phyloP scores from a whole-genome alignment of 1,140 invertebrate genomes.

The Cecropterus lyciades region DNA sequence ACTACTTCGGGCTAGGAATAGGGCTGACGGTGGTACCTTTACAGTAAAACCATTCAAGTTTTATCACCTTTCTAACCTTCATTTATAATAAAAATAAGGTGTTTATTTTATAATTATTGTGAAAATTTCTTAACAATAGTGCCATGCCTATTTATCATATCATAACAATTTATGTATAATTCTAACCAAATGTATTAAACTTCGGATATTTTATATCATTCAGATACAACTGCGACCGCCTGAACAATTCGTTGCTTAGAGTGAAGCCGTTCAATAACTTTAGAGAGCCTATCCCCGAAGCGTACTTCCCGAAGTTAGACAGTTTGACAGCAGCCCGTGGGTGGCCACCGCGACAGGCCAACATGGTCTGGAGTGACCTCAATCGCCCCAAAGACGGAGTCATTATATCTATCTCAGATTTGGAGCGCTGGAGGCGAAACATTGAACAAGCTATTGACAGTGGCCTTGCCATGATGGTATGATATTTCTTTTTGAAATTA shows the following conservation, averaged over 20 bases:
- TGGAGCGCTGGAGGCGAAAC: constrained; percentile 86
- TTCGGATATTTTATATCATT: constrained; percentile 6
- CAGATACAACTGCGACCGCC: constrained; percentile 86
- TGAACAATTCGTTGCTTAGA: constrained; percentile 83
- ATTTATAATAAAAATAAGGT: too few species aligned
- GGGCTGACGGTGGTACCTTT: too few species aligned
- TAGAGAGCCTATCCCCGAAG: constrained; percentile 82
- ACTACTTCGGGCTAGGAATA: too few species aligned
- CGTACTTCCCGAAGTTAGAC: constrained; percentile 86
- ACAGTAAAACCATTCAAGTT: too few species aligned
- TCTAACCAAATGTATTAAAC: too few species aligned
- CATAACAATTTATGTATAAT: too few species aligned
- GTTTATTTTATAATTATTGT: too few species aligned
- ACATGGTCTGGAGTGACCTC: constrained; percentile 79
- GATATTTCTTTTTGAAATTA: constrained; percentile 84
- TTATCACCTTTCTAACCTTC: too few species aligned
- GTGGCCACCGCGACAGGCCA: constrained; percentile 84
- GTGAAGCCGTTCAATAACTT: constrained; percentile 84
- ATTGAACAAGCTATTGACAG: constrained; percentile 86
- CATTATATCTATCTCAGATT: constrained; percentile 82
- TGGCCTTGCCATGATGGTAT: constrained; percentile 69
- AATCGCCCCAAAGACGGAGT: constrained; percentile 85
- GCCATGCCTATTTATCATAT: too few species aligned
- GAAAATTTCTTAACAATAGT: too few species aligned
- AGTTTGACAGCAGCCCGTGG: constrained; percentile 82